Evolutionary conservation across 2,797 vertebrate genomes (phyloP).

Genomic region (Spondyliosoma cantharus): DNA sequence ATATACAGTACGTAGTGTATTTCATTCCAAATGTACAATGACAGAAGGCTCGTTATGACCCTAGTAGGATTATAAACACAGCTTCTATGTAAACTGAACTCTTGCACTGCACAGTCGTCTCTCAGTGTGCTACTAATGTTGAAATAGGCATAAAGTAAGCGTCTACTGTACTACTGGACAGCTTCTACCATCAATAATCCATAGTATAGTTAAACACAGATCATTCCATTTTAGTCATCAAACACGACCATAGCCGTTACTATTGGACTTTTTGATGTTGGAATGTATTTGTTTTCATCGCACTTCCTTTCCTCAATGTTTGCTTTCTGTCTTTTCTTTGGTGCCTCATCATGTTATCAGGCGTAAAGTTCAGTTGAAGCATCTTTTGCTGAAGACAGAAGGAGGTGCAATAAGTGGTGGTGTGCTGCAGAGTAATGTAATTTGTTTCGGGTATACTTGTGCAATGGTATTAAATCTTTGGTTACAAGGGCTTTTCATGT

Average conservation of each 20-base stretch:
- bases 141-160: slow-evolving; percentile 55
- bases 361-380: slow-evolving; percentile 37
- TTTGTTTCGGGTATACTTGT: slow-evolving; percentile 74
- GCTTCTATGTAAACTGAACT: slow-evolving; percentile 59
- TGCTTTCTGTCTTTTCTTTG: slow-evolving; percentile 59
- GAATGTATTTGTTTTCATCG: slow-evolving; percentile 72
- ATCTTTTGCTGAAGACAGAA: slow-evolving; percentile 47
- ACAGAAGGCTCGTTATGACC: slow-evolving; percentile 31
- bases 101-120: slow-evolving; percentile 63
- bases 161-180: slow-evolving; percentile 48
- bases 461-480: slow-evolving; percentile 67
- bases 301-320: slow-evolving; percentile 58
- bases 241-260: slow-evolving; percentile 39
- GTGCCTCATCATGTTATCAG: slow-evolving; percentile 67
- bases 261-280: slow-evolving; percentile 71
- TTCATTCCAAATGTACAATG: slow-evolving; percentile 55
- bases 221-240: slow-evolving; percentile 60
- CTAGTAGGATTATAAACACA: slow-evolving; percentile 40
- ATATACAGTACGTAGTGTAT: slow-evolving; percentile 18
- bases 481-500: slow-evolving; percentile 82
- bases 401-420: slow-evolving; percentile 45
- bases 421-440: slow-evolving; percentile 62
- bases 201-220: slow-evolving; percentile 56
- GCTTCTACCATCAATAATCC: slow-evolving; percentile 58
- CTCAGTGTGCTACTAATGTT: slow-evolving; percentile 64